These are phyloP conservation scores for Tonatia bakeri DNA, from an alignment of 2,113 vertebrate species.

Conservation along the genomic window DNA sequence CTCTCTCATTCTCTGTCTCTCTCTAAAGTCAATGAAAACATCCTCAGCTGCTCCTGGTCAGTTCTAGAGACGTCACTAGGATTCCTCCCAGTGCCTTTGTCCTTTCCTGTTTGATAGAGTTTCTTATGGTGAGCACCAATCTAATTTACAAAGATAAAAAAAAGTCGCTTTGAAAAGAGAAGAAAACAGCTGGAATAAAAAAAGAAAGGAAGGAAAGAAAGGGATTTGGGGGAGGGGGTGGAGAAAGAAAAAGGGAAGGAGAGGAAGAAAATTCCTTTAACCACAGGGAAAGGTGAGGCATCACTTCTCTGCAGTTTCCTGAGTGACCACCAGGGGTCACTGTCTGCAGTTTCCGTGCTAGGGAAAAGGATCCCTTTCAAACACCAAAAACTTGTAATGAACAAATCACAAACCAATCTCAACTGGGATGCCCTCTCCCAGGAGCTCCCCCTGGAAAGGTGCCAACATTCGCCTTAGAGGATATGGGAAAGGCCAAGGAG, in stretches of 20 bases:
- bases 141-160: background rate
- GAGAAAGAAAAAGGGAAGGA: background rate
- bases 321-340: constrained; percentile 23
- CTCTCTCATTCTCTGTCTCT: too few species aligned
- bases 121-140: background rate
- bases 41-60: too few species aligned
- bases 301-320: background rate
- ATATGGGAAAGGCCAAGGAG: background rate
- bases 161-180: background rate
- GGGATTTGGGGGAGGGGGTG: background rate
- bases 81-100: background rate
- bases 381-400: background rate
- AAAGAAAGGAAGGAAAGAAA: background rate
- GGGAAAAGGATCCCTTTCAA: background rate
- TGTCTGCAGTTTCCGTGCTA: background rate
- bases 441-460: background rate
- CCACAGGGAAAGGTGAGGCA: background rate
- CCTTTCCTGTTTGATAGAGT: background rate
- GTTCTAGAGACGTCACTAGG: background rate
- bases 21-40: too few species aligned
- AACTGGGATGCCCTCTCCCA: background rate
- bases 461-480: background rate
- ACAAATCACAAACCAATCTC: background rate
- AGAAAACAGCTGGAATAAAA: background rate
- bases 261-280: background rate